Percentiles rank a stretch among this genome's conserved stretches.
These are phyloP conservation scores for Agriopis marginaria DNA, from an alignment of 2,888 invertebrate species.

Conservation along the genomic window DNA sequence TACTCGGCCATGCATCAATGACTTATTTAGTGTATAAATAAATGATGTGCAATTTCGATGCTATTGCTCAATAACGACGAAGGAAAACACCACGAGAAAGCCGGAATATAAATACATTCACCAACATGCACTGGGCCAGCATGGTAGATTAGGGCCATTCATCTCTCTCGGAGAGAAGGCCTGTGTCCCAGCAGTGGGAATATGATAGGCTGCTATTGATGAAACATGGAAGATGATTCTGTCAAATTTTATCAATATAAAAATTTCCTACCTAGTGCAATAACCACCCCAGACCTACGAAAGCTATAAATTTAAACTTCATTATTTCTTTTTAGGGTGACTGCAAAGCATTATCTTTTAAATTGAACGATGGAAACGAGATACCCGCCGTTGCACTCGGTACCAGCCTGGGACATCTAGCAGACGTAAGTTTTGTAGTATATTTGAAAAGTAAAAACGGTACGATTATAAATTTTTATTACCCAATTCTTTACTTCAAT, in stretches of 20 bases:
- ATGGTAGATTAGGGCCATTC: too few relatives aligned
- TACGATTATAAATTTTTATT: constrained; percentile 22
- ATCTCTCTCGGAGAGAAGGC: too few relatives aligned
- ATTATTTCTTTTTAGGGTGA: constrained; percentile 49
- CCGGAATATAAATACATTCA: too few relatives aligned
- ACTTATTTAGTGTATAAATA: too few relatives aligned
- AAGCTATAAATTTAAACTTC: constrained; percentile 13
- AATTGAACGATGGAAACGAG: constrained; percentile 70
- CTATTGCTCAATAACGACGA: too few relatives aligned
- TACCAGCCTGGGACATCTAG: constrained; percentile 73
- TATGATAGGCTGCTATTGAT: too few relatives aligned
- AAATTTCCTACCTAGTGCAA: neutral
- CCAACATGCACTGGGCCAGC: too few relatives aligned
- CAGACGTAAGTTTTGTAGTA: constrained; percentile 68
- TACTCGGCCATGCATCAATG: too few relatives aligned
- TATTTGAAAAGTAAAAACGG: constrained; percentile 17
- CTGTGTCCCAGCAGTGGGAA: too few relatives aligned
- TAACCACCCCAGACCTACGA: neutral
- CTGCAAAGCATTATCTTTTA: constrained; percentile 47
- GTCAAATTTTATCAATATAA: constrained; percentile 13
- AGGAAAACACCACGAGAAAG: too few relatives aligned
- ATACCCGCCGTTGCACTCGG: constrained; percentile 75
- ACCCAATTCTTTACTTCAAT: constrained; percentile 5
- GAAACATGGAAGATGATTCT: neutral
- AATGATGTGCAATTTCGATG: too few relatives aligned